Evolutionary conservation across 2,797 vertebrate species (phyloP), one percentile per base, ranked within the genome.

Genomic region (Tenualosa ilisha): DNA sequence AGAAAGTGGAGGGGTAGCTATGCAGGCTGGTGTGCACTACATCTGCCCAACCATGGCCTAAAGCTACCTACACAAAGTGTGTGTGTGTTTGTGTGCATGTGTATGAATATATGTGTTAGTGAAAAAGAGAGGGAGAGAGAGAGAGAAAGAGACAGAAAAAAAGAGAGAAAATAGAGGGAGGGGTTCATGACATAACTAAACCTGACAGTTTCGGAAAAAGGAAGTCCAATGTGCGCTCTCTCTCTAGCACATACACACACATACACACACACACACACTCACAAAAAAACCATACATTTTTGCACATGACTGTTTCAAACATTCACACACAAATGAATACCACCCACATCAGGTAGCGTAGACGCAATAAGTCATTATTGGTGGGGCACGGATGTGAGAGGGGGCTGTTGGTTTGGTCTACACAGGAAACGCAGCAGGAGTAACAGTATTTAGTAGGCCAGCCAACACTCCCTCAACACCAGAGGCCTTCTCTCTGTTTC

Each of bases 381-480:
- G 72, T 17, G 72, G 20, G 72, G 72, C 17, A 9, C 40, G 40
- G 40, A 79, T 51, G 11, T 12, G 11, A 51, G 50, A 12, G 0
- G 46, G 68, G 72, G 37, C 43, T 46, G 72, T 75, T 15, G 17
- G 40, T 43, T 17, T 46, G 65, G 65, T 75, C 68, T 79, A 8
- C 72, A 79, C 72, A 79, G 72, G 72, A 79, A 79, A 46, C 40
- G 17, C 68, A 79, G 72, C 40, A 20, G 72, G 72, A 79, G 72
- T 46, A 79, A 79, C 37, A 20, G 37, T 8, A 12, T 17, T 46
- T 40, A 46, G 72, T 22, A 79, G 13, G 31, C 65, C 65, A 72
- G 72, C 37, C 37, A 43, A 43, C 72, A 46, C 40, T n/a, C 40
- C 40, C 40, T 7, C 9, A 72, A 40, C 26, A 37, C 26, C 31